These are phyloP conservation scores for Chiroxiphia lanceolata DNA, from an alignment of 2,797 vertebrate genomes.

Conservation along the genomic window DNA sequence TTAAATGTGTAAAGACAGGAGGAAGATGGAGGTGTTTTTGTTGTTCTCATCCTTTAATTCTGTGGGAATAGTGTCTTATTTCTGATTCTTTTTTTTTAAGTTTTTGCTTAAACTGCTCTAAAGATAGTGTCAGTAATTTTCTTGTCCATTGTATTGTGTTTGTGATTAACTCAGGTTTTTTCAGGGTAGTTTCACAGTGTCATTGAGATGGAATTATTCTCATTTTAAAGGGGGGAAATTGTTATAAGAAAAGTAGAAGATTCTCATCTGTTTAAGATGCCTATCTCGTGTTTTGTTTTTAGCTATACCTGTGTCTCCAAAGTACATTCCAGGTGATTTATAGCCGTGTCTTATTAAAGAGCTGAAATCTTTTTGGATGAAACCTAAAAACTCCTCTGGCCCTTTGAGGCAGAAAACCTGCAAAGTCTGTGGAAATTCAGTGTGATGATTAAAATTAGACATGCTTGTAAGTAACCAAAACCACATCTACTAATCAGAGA, in stretches of 20 bases:
- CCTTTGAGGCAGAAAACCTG: neutral
- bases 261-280: neutral
- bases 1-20: neutral
- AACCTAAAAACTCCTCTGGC: neutral
- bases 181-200: neutral
- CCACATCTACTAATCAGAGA: neutral
- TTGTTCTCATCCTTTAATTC: neutral
- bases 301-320: neutral
- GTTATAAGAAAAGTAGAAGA: neutral
- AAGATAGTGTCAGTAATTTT: neutral
- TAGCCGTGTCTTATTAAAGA: neutral
- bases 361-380: neutral
- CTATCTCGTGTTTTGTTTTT: neutral
- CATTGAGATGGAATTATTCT: neutral
- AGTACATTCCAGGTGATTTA: neutral
- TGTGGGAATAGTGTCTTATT: neutral
- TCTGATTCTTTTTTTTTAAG: neutral
- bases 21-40: fast-evolving
- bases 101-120: neutral
- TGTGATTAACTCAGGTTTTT: neutral
- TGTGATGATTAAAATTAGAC: neutral
- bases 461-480: neutral
- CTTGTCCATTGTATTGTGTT: neutral
- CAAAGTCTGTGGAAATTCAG: neutral
- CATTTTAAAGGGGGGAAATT: neutral